Evolutionary conservation across 2,888 invertebrate species (phyloP), one percentile per base, ranked within the genome.

Genomic region (Amiota minor): DNA sequence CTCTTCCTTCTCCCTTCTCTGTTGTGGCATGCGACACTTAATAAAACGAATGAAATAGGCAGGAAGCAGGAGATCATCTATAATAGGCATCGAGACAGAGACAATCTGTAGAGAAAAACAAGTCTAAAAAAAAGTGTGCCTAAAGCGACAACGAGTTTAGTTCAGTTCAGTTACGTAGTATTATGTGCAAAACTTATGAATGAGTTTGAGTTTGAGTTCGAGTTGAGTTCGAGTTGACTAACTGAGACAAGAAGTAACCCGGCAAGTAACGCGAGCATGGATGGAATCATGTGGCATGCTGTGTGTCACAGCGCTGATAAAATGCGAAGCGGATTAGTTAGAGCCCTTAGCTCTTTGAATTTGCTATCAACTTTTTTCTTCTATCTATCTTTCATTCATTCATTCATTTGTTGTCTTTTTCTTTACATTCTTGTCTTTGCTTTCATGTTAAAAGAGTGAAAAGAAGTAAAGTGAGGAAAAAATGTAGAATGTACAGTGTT

Each of bases 291-390:
- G 79, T 78, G 76, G 77, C 79, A 84, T 68, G 50, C 67, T 53
- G 67, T 68, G 83, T 83, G 85, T 85, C 84, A 84, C 78, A 77
- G 74, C 75, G 78, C 84, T 84, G 83, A 83, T 83, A 83, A 83
- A 83, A 85, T 85, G 84, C 77, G 85, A 83, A 85, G 85, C 85
- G 83, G 83, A 83, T 83, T 83, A 83, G 78, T 85, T 76, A 35
- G 35, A 78, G 76, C 72, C 76, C 74, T 78, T 75, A 50, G 67
- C 67, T 68, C 49, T 50, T 68, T 68, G 67, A 68, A 68, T 68
- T 53, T 53, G 35, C 53, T 68, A 8, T 53, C 45, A 12, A 23
- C 35, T 35, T 35, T 35, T 35, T 35, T 35, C 35, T 35, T 6
- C 35, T 35, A 35, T 35, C 35, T 35, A 6, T 35, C 35, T 35